phyloP scores from a whole-genome alignment of 2,888 invertebrate genomes.

The Watsonalla cultraria region DNA sequence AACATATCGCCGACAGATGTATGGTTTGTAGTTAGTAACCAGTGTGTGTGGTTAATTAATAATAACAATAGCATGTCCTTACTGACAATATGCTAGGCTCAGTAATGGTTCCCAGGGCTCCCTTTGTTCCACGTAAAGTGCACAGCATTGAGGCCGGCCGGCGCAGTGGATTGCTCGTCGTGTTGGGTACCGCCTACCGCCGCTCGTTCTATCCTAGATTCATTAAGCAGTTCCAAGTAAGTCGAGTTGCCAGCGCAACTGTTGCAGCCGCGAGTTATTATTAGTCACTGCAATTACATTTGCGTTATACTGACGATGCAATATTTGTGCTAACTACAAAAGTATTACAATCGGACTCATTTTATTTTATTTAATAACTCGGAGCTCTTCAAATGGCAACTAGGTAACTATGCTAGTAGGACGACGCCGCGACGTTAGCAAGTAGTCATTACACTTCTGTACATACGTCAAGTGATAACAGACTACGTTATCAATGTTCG shows the following conservation, averaged over 20 bases:
- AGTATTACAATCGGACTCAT: constrained; percentile 4
- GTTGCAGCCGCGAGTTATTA: constrained; percentile 35
- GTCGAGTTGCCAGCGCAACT: constrained; percentile 30
- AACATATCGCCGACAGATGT: neutral
- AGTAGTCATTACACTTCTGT: constrained; percentile 24
- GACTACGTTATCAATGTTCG: constrained; percentile 22
- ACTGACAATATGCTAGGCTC: constrained; percentile 21
- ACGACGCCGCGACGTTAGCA: constrained; percentile 17
- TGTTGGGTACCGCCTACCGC: constrained; percentile 39
- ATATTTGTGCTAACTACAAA: neutral
- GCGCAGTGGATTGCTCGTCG: constrained; percentile 22
- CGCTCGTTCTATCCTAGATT: constrained; percentile 28
- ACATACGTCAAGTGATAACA: constrained; percentile 29
- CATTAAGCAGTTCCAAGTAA: constrained; percentile 51
- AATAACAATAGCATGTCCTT: constrained; percentile 4
- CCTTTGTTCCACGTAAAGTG: constrained; percentile 41
- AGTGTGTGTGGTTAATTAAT: neutral
- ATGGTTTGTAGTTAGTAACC: neutral
- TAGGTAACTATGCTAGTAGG: constrained; percentile 2
- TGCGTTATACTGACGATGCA: constrained; percentile 16
- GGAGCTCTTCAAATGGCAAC: neutral
- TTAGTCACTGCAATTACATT: constrained; percentile 27
- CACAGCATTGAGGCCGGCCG: constrained; percentile 30
- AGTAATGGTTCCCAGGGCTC: constrained; percentile 38
- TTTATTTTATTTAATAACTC: neutral